Evolutionary conservation across 2,797 vertebrate genomes (phyloP).

Genomic region (Xenops minutus): DNA sequence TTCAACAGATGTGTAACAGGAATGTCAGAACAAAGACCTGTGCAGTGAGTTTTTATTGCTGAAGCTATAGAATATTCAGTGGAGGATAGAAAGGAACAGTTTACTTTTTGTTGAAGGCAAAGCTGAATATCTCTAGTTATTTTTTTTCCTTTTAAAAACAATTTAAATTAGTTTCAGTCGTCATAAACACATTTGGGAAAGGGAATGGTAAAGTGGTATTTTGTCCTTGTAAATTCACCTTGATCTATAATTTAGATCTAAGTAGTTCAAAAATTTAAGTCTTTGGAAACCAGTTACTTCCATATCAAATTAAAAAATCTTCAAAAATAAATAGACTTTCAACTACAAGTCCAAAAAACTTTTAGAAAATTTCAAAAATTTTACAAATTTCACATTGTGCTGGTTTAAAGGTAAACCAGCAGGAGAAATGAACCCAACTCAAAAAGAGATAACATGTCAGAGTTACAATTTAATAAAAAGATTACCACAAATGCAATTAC

Average conservation of each 20-base stretch:
- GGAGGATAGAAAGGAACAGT: background rate
- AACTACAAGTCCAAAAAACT: background rate
- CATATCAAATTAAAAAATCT: background rate
- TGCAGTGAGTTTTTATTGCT: background rate
- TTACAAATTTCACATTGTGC: background rate
- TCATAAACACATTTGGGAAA: background rate
- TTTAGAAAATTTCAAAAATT: background rate
- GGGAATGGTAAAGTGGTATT: background rate
- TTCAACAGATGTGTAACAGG: background rate
- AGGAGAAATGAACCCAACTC: too few species aligned
- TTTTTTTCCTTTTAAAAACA: background rate
- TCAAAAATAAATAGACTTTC: background rate
- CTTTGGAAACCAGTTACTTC: background rate
- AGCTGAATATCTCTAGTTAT: background rate
- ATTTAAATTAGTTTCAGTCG: background rate
- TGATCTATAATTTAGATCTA: background rate
- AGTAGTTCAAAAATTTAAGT: background rate
- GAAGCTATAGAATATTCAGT: background rate
- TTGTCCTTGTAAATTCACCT: background rate
- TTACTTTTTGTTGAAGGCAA: background rate
- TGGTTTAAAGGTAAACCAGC: too few species aligned
- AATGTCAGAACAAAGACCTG: background rate
- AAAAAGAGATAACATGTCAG: too few species aligned
- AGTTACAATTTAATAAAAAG: too few species aligned
- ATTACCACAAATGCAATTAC: too few species aligned